Base-by-base conservation (phyloP, 2,888 invertebrate species). In the Eubasilissa splendida region DNA sequence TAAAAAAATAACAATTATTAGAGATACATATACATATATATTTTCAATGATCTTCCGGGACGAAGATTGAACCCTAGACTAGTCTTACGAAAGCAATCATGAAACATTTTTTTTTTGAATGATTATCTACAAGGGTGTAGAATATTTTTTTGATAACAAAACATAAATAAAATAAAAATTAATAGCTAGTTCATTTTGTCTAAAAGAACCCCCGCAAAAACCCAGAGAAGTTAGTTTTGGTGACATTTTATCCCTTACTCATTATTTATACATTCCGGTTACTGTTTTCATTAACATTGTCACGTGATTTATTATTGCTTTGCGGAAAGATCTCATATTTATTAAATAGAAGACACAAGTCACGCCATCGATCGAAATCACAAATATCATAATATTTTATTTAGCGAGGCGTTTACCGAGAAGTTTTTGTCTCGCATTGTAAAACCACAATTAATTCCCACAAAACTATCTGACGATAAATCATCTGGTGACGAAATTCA, bases 241-340 rank as follows among this genome's bases (percentile, higher is more conserved):
- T 7, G 42, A 33, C 33, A 42, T 66, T 50, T 66, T 42, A n/a
- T 66, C 66, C 42, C 50, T 42, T 42, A 12, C 66, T 50, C 42
- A 50, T 66, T 66, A 66, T 66, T 66, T 66, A 66, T 66, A 66
- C 66, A 66, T 66, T 66, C 66, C 66, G 42, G 66, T 66, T 66
- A 66, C 66, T 66, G 66, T 42, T 66, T 66, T 66, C 66, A 66
- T 66, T 66, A 66, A 66, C 66, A 66, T 66, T 42, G 42, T 7
- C 42, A 42, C 50, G 66, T 66, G 66, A 66, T 66, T 66, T 66
- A 66, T 66, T 66, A 66, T 66, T 42, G 66, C 50, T 42, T 33
- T 42, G 66, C 66, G 66, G 66, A 66, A 66, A 66, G 9, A 42
- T 66, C 66, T 66, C 66, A 66, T 66, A 66, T 66, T 66, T 66